These are phyloP conservation scores for Sesia apiformis DNA, from an alignment of 2,888 invertebrate genomes.

Conservation along the genomic window DNA sequence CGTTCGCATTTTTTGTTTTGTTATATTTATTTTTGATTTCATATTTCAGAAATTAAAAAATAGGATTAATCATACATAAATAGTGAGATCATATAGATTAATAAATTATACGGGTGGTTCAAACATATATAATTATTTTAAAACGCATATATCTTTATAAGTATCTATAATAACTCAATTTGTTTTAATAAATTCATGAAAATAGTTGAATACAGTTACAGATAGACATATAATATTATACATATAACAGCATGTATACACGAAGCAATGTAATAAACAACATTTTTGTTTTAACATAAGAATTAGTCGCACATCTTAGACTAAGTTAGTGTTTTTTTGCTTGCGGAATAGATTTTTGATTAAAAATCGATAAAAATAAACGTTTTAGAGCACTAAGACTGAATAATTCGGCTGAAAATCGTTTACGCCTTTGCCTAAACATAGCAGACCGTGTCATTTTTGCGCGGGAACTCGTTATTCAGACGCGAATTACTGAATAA, in stretches of 20 bases:
- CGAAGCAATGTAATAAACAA: not conserved
- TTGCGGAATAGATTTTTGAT: conserved; percentile 12
- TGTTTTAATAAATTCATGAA: not conserved
- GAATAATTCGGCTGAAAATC: conserved; percentile 52
- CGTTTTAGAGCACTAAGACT: conserved; percentile 69
- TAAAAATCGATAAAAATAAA: conserved; percentile 37
- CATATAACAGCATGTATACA: not conserved
- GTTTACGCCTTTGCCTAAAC: conserved; percentile 37
- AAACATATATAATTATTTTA: conserved; percentile 21
- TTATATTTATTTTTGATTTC: conserved; percentile 14
- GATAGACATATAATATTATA: not conserved
- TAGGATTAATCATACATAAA: conserved; percentile 42
- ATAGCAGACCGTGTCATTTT: not conserved
- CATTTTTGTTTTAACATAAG: not conserved
- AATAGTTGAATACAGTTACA: not conserved
- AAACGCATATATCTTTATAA: not conserved
- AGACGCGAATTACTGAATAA: too few species aligned
- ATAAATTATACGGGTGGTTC: conserved; percentile 62
- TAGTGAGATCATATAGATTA: conserved; percentile 56
- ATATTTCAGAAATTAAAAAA: conserved; percentile 23
- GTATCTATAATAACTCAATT: not conserved
- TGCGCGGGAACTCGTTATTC: too few species aligned
- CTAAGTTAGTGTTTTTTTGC: conserved; percentile 21
- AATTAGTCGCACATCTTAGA: conserved; percentile 31
- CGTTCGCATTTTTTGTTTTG: conserved; percentile 19